Percentiles rank a stretch among this genome's conserved stretches.
Evolutionary conservation across 2,113 vertebrate genomes (phyloP).

Genomic region (Canis aureus): DNA sequence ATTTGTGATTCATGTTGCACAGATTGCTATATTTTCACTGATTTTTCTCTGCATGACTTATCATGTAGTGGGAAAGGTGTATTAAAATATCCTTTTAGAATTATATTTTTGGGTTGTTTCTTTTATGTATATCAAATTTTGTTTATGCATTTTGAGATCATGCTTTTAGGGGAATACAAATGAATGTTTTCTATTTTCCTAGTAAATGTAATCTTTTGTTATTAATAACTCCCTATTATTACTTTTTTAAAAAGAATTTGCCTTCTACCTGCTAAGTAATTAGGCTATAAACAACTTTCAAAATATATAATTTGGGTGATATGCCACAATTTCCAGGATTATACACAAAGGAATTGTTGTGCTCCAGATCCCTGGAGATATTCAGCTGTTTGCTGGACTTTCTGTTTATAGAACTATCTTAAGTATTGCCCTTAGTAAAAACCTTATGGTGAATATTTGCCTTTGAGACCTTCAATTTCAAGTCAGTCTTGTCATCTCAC

Average conservation of each 20-base stretch:
- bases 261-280: not conserved
- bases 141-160: not conserved
- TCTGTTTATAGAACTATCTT: not conserved
- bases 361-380: not conserved
- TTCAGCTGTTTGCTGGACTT: not conserved
- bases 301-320: not conserved
- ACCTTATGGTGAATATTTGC: not conserved
- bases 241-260: constrained; percentile 1
- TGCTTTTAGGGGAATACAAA: not conserved
- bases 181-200: not conserved
- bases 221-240: not conserved
- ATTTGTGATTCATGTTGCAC: not conserved
- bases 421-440: not conserved
- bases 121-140: constrained; percentile 28
- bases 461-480: not conserved
- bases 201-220: not conserved
- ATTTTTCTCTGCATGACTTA: not conserved
- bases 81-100: not conserved
- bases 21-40: not conserved
- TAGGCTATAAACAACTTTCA: not conserved
- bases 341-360: not conserved
- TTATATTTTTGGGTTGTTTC: not conserved
- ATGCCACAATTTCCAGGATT: not conserved
- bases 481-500: not conserved
- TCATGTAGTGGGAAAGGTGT: not conserved